phyloP scores from a whole-genome alignment of 1,140 invertebrate genomes.

The Neodiprion virginianus region DNA sequence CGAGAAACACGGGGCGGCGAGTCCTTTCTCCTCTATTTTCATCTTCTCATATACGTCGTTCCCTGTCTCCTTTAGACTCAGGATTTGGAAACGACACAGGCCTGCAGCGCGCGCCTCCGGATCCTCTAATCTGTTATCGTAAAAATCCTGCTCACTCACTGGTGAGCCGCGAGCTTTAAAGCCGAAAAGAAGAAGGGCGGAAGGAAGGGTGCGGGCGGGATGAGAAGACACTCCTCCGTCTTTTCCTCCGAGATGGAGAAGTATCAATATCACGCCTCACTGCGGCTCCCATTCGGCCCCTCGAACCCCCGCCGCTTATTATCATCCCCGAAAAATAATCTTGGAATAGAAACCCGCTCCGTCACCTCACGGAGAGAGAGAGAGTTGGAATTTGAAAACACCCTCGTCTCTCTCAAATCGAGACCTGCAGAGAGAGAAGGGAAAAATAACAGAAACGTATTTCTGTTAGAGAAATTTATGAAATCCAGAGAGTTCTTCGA shows the following conservation, averaged over 20 bases:
- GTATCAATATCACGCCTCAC: slow-evolving; percentile 54
- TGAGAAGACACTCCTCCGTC: slow-evolving; percentile 40
- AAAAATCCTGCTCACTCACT: slow-evolving; percentile 46
- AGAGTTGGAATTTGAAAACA: slow-evolving; percentile 16
- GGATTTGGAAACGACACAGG: slow-evolving; percentile 12
- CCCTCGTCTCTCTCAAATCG: slow-evolving; percentile 14
- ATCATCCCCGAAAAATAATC: slow-evolving; percentile 49
- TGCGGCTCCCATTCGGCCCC: slow-evolving; percentile 38
- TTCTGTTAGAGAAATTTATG: no score
- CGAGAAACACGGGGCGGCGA: background rate
- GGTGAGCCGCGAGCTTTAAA: slow-evolving; percentile 36
- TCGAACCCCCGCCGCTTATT: slow-evolving; percentile 38
- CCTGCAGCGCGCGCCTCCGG: slow-evolving; percentile 11
- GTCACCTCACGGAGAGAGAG: slow-evolving; percentile 2
- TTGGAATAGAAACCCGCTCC: slow-evolving; percentile 36
- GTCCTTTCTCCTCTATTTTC: background rate
- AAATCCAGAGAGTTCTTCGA: background rate
- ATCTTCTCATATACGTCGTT: background rate
- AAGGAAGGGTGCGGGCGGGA: slow-evolving; percentile 27
- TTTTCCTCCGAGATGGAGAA: slow-evolving; percentile 38
- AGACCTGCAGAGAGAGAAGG: background rate
- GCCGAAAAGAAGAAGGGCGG: slow-evolving; percentile 23
- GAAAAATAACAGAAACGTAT: background rate
- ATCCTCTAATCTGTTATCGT: slow-evolving; percentile 45
- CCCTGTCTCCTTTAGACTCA: background rate